Evolutionary conservation across 2,888 invertebrate genomes (phyloP).

Genomic region (Pasiphila rectangulata): DNA sequence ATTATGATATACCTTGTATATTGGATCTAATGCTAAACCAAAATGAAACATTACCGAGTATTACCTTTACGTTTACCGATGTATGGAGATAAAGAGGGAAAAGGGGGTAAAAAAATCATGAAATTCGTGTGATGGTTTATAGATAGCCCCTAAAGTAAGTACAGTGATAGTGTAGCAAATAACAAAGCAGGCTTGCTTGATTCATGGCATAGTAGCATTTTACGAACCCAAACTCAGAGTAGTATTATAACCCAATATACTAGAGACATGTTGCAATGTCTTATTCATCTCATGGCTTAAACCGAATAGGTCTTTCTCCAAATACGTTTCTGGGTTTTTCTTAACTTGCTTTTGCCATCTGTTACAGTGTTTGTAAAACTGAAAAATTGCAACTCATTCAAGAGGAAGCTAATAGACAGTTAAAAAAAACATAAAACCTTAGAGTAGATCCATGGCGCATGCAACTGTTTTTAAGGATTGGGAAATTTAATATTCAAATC

Average conservation of each 20-base stretch:
- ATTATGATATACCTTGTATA: too few species aligned
- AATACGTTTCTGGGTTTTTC: conserved; percentile 82
- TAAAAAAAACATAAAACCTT: too few species aligned
- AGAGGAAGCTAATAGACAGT: conserved; percentile 1
- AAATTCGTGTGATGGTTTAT: too few species aligned
- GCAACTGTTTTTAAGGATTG: too few species aligned
- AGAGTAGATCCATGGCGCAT: too few species aligned
- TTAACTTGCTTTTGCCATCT: conserved; percentile 86
- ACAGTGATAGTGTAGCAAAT: conserved; percentile 39
- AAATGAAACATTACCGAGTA: too few species aligned
- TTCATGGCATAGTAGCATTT: conserved; percentile 9
- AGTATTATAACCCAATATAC: conserved; percentile 80
- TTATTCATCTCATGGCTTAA: conserved; percentile 78
- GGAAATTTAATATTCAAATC: too few species aligned
- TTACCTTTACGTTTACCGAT: too few species aligned
- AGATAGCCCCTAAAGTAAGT: neutral
- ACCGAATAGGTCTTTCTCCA: conserved; percentile 79
- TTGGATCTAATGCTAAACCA: too few species aligned
- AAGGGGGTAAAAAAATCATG: too few species aligned
- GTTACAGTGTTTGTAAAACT: conserved; percentile 90
- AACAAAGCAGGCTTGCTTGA: conserved; percentile 54
- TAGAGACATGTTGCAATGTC: conserved; percentile 80
- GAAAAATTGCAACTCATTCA: conserved; percentile 64
- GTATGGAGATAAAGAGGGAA: too few species aligned
- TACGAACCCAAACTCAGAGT: conserved; percentile 77